Evolutionary conservation across 2,797 vertebrate genomes (phyloP).

Genomic region (Luscinia luscinia): DNA sequence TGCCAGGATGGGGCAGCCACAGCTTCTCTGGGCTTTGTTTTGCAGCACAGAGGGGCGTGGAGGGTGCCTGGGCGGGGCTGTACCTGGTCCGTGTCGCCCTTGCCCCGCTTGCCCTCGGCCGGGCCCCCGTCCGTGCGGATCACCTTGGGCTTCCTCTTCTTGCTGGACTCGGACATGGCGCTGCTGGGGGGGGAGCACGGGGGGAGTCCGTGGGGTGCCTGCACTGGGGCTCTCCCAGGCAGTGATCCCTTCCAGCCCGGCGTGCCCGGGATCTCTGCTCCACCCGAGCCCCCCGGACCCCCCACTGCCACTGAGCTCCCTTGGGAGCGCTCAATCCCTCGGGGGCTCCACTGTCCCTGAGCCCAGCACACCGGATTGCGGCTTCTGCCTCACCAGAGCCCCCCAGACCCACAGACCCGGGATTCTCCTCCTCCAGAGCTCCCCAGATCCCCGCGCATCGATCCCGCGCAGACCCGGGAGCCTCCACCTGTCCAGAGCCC

Average conservation of each 20-base stretch:
- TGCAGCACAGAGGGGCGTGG: not conserved
- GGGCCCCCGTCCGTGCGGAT: slow-evolving; percentile 88
- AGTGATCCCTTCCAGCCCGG: fast-evolving
- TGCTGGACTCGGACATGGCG: slow-evolving; percentile 85
- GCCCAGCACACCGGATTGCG: too few species aligned
- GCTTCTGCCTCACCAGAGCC: not conserved
- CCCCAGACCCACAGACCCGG: not conserved
- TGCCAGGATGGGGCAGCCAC: not conserved
- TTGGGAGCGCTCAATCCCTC: not conserved
- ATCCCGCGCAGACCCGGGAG: too few species aligned
- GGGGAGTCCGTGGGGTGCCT: fast-evolving
- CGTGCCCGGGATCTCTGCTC: not conserved
- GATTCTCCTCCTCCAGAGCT: not conserved
- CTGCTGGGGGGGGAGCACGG: not conserved
- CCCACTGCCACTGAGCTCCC: too few species aligned
- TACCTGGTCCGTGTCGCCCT: slow-evolving; percentile 77
- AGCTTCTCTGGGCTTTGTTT: not conserved
- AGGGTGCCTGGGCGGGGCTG: not conserved
- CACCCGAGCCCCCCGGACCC: not conserved
- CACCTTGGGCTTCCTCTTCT: slow-evolving; percentile 95
- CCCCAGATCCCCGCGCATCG: too few species aligned
- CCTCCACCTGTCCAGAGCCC: too few species aligned
- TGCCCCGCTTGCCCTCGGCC: slow-evolving; percentile 86
- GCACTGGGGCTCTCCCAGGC: fast-evolving
- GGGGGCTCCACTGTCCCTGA: too few species aligned